Conservation (phyloP, 2,113 vertebrate genomes). For the Amphilophus citrinellus region DNA sequence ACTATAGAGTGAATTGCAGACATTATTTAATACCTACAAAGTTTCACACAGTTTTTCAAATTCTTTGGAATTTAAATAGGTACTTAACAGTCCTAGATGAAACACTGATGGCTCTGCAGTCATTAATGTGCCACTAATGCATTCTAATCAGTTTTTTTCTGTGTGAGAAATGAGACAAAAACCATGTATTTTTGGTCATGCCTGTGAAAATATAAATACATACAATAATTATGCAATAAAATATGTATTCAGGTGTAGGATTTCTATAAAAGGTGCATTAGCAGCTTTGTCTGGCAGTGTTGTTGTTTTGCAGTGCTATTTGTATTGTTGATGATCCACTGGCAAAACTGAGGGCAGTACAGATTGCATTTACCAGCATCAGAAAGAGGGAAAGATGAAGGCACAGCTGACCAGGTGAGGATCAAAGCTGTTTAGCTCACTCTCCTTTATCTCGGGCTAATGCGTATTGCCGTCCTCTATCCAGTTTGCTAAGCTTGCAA, state of each 20-base stretch:
- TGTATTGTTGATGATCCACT: slow-evolving; percentile 52
- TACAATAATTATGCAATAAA: background rate
- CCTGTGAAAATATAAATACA: background rate
- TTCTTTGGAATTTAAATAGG: no score
- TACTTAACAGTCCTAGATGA: no score
- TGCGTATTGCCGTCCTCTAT: background rate
- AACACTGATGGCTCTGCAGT: no score
- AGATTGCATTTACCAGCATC: slow-evolving; percentile 57
- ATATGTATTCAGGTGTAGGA: background rate
- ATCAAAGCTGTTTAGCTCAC: background rate
- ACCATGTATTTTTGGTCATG: background rate
- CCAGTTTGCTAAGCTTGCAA: slow-evolving; percentile 1
- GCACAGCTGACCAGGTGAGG: background rate
- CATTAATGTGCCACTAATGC: background rate
- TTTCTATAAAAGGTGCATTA: slow-evolving; percentile 12
- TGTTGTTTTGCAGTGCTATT: slow-evolving; percentile 24
- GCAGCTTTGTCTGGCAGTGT: slow-evolving; percentile 60
- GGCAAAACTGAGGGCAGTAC: slow-evolving; percentile 60
- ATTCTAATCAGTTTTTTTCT: background rate
- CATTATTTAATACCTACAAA: no score
- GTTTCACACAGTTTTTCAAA: no score
- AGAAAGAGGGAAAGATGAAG: background rate
- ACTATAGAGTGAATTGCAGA: no score
- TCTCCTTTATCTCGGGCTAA: background rate
- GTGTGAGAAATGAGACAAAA: background rate